phyloP scores from a whole-genome alignment of 2,113 vertebrate species.

The Phylloscopus trochiloides region DNA sequence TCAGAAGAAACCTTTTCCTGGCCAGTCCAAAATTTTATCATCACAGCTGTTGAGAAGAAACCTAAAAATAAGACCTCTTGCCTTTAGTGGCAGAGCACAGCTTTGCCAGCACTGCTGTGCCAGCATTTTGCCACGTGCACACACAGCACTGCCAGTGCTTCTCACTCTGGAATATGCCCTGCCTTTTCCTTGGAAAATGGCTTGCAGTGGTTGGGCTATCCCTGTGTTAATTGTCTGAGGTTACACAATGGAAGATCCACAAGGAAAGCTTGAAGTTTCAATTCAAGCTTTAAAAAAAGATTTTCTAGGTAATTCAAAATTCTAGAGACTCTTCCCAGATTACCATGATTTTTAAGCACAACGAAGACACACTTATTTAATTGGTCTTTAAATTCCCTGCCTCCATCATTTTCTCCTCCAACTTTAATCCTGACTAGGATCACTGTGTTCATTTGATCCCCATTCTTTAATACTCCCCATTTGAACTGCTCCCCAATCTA shows the following conservation, averaged over 20 bases:
- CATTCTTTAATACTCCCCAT: background rate
- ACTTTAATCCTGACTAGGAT: background rate
- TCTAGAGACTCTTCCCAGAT: background rate
- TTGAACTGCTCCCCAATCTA: background rate
- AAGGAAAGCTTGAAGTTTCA: background rate
- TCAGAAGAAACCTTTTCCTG: background rate
- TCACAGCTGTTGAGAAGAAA: background rate
- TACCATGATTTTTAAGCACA: background rate
- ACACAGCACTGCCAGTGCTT: background rate
- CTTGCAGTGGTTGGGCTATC: background rate
- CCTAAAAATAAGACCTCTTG: background rate
- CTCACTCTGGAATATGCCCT: background rate
- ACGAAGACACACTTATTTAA: background rate
- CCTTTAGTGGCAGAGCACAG: background rate
- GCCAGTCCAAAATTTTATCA: background rate
- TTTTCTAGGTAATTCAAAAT: background rate
- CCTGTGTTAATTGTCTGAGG: background rate
- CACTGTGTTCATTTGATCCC: background rate
- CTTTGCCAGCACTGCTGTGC: background rate
- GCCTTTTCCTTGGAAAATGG: background rate
- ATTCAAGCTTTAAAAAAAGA: background rate
- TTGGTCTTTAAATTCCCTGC: background rate
- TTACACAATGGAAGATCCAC: background rate
- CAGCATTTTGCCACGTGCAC: rapidly evolving
- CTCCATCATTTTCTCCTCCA: background rate